Evolutionary conservation across 2,888 invertebrate genomes (phyloP).

Genomic region (Adineta ricciae): DNA sequence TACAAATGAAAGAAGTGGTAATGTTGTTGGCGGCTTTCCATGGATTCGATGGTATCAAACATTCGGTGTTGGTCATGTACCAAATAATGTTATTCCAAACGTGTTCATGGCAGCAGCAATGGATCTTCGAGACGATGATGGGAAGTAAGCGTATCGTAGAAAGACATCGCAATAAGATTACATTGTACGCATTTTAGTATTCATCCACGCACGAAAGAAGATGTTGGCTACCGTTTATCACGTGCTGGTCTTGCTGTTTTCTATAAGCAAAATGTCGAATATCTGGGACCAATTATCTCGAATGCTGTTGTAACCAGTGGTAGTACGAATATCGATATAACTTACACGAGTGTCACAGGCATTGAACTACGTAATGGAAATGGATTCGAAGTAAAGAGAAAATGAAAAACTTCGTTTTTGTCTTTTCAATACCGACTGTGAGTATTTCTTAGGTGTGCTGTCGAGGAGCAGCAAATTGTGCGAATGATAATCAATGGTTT

Average conservation of each 20-base stretch:
- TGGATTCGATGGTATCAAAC: conserved; percentile 45
- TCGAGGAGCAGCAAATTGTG: background rate
- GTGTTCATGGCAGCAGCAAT: conserved; percentile 44
- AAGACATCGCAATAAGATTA: background rate
- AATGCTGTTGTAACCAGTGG: background rate
- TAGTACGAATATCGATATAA: background rate
- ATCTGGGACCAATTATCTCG: background rate
- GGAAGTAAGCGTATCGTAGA: background rate
- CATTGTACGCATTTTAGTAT: background rate
- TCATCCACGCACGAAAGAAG: background rate
- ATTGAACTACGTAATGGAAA: background rate
- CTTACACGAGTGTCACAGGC: background rate
- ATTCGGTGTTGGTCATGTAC: conserved; percentile 40
- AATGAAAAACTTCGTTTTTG: no score
- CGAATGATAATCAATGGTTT: background rate
- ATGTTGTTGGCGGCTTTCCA: conserved; percentile 38
- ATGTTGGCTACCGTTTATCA: background rate
- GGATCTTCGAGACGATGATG: conserved; percentile 39
- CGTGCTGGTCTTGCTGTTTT: background rate
- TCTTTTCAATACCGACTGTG: background rate
- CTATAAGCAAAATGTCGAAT: background rate
- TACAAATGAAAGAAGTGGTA: background rate
- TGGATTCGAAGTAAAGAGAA: background rate
- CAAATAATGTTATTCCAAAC: conserved; percentile 39
- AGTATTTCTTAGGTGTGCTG: background rate